Evolutionary conservation across 2,113 vertebrate species (phyloP).

Genomic region (Hydrochoerus hydrochaeris): DNA sequence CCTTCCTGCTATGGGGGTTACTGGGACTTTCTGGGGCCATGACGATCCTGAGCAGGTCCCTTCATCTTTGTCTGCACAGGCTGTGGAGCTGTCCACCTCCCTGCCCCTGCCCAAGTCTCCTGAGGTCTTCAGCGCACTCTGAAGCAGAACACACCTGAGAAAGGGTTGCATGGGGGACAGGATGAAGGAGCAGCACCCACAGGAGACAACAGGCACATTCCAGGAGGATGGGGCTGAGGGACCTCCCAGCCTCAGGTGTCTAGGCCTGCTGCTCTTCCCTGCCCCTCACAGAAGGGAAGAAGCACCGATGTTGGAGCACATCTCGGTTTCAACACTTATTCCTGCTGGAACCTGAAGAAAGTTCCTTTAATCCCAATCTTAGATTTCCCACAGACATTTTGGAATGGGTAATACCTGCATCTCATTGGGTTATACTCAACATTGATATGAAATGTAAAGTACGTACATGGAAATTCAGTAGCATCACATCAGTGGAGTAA

Average conservation of each 20-base stretch:
- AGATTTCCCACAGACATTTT: neutral
- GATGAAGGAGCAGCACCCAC: fast-evolving
- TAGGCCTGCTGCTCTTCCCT: neutral
- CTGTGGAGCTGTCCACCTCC: fast-evolving
- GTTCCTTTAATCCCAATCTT: neutral
- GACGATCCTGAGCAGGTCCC: fast-evolving
- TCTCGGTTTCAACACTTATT: fast-evolving
- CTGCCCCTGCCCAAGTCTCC: neutral
- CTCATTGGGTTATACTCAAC: fast-evolving
- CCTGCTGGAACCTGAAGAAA: fast-evolving
- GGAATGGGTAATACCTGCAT: neutral
- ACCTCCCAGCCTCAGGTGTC: neutral
- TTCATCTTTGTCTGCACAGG: fast-evolving
- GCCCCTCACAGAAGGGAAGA: fast-evolving
- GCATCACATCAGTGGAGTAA: neutral
- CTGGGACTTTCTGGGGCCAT: neutral
- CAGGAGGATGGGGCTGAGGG: fast-evolving
- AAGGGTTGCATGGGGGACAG: neutral
- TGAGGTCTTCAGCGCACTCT: neutral
- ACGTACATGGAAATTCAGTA: fast-evolving
- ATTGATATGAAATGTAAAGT: neutral
- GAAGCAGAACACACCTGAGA: neutral
- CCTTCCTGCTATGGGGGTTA: neutral
- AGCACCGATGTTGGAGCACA: fast-evolving
- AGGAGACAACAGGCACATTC: fast-evolving